Percentiles rank a stretch among this genome's conserved stretches.
phyloP scores from a whole-genome alignment of 2,888 invertebrate genomes.

The Oxycera nigricornis region DNA sequence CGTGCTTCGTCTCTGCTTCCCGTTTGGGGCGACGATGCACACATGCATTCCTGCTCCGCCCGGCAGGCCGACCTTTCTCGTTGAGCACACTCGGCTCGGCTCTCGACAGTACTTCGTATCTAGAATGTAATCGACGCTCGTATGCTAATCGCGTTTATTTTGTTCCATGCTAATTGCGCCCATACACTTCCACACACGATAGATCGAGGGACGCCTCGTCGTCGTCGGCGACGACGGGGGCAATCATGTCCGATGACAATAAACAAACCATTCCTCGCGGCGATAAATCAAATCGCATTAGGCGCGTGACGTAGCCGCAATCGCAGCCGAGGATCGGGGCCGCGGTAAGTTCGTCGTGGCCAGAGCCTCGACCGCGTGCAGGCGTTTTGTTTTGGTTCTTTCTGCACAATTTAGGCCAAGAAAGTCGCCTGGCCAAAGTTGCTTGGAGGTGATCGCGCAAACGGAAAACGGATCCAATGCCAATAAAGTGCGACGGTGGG shows the following conservation, averaged over 20 bases:
- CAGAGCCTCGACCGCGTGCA: background rate
- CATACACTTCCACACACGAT: no score
- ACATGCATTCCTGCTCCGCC: constrained; percentile 28
- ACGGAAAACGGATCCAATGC: background rate
- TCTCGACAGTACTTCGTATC: background rate
- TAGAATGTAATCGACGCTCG: constrained; percentile 24
- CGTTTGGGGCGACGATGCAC: background rate
- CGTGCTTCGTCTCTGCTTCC: background rate
- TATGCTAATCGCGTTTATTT: constrained; percentile 32
- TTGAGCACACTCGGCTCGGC: background rate
- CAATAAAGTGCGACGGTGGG: background rate
- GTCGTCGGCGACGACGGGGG: background rate
- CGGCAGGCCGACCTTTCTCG: background rate
- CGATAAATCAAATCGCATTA: constrained; percentile 29
- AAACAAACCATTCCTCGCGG: constrained; percentile 15
- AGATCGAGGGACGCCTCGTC: background rate
- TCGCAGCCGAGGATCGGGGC: background rate
- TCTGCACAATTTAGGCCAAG: background rate
- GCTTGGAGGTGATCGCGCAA: background rate
- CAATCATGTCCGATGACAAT: constrained; percentile 11
- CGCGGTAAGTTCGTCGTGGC: background rate
- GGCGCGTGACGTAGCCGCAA: constrained; percentile 20
- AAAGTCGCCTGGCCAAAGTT: background rate
- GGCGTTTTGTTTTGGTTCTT: constrained; percentile 17
- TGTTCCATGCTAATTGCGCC: constrained; percentile 21